phyloP scores from a whole-genome alignment of 1,140 invertebrate species.

The Psilanteris sp. region DNA sequence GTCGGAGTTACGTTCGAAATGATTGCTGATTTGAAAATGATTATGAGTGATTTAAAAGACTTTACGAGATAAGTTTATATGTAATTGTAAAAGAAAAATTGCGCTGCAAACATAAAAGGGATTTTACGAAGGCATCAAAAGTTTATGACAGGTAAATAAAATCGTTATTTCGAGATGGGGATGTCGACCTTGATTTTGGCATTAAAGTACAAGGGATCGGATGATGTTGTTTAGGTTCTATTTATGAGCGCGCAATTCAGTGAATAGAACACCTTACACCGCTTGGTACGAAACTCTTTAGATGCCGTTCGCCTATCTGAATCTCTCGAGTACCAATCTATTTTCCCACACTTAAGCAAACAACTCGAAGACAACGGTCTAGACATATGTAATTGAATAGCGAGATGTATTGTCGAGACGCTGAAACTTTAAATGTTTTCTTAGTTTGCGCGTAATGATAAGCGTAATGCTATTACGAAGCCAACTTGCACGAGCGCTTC shows the following conservation, averaged over 20 bases:
- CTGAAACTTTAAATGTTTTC: constrained; percentile 5
- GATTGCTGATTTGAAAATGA: not conserved
- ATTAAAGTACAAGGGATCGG: constrained; percentile 32
- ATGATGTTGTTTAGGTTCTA: constrained; percentile 48
- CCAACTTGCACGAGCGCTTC: not conserved
- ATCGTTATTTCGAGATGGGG: constrained; percentile 31
- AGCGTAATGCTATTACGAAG: constrained; percentile 1
- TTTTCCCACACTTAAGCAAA: constrained; percentile 55
- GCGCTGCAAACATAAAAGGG: constrained; percentile 11
- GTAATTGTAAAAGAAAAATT: constrained; percentile 34
- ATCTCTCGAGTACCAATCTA: constrained; percentile 55
- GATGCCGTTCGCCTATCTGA: constrained; percentile 52
- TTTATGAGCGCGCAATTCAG: constrained; percentile 27
- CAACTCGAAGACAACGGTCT: constrained; percentile 49
- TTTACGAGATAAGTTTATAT: constrained; percentile 15
- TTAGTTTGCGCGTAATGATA: constrained; percentile 4
- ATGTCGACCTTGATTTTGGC: constrained; percentile 51
- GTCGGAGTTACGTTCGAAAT: not conserved
- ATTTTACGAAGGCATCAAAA: constrained; percentile 45
- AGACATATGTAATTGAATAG: constrained; percentile 48
- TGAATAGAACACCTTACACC: constrained; percentile 54
- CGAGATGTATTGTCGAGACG: constrained; percentile 26
- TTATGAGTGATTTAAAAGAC: not conserved
- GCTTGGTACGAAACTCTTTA: constrained; percentile 39
- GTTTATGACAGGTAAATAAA: constrained; percentile 53